Evolutionary conservation across 2,113 vertebrate genomes (phyloP).

Genomic region (Cyphomyrus plagiostoma): DNA sequence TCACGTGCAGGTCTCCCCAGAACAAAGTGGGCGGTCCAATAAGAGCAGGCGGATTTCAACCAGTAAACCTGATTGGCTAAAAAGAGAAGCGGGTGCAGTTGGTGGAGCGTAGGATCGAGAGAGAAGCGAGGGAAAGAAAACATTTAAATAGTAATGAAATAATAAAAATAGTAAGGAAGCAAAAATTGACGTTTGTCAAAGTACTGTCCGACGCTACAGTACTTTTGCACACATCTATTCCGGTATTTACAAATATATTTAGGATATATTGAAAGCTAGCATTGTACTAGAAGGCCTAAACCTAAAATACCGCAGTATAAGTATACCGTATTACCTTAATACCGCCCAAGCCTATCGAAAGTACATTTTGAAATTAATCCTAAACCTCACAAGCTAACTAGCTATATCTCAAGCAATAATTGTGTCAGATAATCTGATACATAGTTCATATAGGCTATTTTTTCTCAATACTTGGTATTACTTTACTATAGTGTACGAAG

Average conservation of each 20-base stretch:
- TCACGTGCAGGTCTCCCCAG: not conserved
- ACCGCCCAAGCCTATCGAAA: not conserved
- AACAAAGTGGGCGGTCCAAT: not conserved
- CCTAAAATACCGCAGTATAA: not conserved
- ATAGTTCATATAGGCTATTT: not conserved
- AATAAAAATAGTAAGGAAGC: not conserved
- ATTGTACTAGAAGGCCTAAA: not conserved
- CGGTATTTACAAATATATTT: not conserved
- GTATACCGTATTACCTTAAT: not conserved
- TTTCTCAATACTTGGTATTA: not conserved
- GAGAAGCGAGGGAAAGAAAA: not conserved
- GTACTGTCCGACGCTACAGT: not conserved
- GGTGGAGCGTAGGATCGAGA: not conserved
- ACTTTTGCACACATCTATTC: not conserved
- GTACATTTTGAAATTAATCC: not conserved
- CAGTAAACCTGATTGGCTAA: not conserved
- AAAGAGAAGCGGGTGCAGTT: not conserved
- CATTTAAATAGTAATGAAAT: not conserved
- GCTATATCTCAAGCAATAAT: not conserved
- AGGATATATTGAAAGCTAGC: not conserved
- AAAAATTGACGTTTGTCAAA: not conserved
- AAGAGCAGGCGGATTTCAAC: not conserved
- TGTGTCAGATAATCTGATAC: not conserved
- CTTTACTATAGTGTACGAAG: not conserved
- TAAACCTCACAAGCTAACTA: not conserved